Conservation (phyloP, 1,140 invertebrate genomes). For the Euschistus heros region DNA sequence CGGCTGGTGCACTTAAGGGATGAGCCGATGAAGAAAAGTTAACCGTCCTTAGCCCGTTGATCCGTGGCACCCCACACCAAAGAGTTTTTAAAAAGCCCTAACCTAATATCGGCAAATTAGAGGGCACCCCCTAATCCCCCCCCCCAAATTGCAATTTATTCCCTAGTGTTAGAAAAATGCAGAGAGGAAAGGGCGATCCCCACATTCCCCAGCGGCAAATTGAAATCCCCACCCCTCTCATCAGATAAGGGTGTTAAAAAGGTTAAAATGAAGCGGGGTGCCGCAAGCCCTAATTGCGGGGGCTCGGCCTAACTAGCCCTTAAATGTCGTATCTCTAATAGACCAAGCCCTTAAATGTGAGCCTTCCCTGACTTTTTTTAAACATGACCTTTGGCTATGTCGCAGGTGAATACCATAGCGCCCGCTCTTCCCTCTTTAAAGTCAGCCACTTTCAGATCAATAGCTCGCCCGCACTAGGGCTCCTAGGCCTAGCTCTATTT, state of each 20-base stretch:
- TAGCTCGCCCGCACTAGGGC: too few relatives aligned
- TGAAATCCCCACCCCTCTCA: constrained; percentile 24
- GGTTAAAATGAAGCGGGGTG: constrained; percentile 28
- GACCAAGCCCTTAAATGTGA: constrained; percentile 13
- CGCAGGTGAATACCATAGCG: constrained; percentile 1
- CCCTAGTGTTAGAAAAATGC: constrained; percentile 17
- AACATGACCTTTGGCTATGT: constrained; percentile 5
- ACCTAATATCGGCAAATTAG: constrained; percentile 16
- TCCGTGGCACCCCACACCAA: too few relatives aligned
- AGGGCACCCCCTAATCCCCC: constrained; percentile 7
- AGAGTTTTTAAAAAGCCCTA: constrained; percentile 4
- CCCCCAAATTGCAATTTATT: constrained; percentile 13
- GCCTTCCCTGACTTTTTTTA: constrained; percentile 8
- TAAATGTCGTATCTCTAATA: constrained; percentile 21
- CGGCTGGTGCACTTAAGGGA: too few relatives aligned
- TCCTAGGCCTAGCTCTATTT: too few relatives aligned
- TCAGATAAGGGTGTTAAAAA: constrained; percentile 29
- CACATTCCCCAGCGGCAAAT: constrained; percentile 13
- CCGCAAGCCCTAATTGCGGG: constrained; percentile 10
- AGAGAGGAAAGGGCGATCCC: background rate
- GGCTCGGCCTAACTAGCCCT: constrained; percentile 16
- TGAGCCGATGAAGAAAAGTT: too few relatives aligned
- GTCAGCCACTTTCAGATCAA: too few relatives aligned
- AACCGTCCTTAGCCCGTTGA: too few relatives aligned
- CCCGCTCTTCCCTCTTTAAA: background rate